phyloP scores from a whole-genome alignment of 2,888 invertebrate species.

The Aspidapion aeneum region DNA sequence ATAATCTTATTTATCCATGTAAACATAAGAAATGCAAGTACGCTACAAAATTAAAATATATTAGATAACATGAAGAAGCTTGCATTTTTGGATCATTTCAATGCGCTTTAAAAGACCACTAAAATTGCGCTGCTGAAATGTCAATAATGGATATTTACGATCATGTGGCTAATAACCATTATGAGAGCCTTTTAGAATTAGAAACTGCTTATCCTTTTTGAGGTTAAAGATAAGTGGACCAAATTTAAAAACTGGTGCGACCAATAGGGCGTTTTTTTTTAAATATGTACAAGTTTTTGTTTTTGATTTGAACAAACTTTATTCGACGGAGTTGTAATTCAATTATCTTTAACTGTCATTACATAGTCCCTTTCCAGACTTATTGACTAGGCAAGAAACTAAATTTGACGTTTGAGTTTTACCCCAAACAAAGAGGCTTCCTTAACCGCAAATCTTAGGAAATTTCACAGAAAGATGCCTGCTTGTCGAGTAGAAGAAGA shows the following conservation, averaged over 20 bases:
- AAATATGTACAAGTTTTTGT: no score
- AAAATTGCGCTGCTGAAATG: conserved; percentile 21
- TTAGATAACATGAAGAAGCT: conserved; percentile 30
- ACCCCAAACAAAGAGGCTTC: not conserved
- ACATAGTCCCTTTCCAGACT: not conserved
- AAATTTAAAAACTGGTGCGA: no score
- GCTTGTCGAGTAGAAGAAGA: not conserved
- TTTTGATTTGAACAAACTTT: no score
- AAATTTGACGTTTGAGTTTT: not conserved
- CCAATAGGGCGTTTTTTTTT: no score
- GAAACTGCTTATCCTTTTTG: conserved; percentile 28
- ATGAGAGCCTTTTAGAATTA: conserved; percentile 36
- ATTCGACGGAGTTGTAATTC: no score
- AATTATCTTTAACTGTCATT: no score
- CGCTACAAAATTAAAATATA: conserved; percentile 27
- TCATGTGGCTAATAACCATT: conserved; percentile 53
- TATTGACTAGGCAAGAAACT: not conserved
- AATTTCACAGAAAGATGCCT: not conserved
- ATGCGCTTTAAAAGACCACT: conserved; percentile 32
- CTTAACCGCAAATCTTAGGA: not conserved
- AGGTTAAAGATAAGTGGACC: conserved; percentile 6
- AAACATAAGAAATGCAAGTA: conserved; percentile 35
- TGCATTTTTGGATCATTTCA: conserved; percentile 28
- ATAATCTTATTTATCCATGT: conserved; percentile 38
- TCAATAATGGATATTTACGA: conserved; percentile 36